phyloP scores from a whole-genome alignment of 2,797 vertebrate genomes.

The Tiaroga cobitis region DNA sequence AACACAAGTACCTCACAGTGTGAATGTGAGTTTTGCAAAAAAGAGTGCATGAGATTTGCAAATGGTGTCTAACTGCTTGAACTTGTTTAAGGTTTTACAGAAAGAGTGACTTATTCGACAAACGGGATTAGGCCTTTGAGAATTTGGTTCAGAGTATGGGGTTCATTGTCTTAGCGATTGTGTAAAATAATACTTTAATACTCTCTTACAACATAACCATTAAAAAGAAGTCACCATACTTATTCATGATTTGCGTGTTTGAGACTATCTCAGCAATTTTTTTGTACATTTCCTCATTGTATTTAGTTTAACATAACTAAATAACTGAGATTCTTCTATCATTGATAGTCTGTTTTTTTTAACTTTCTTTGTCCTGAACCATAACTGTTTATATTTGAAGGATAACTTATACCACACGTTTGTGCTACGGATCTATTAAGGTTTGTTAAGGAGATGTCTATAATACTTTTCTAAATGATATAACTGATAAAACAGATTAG shows the following conservation, averaged over 20 bases:
- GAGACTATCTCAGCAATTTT: neutral
- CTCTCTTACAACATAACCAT: neutral
- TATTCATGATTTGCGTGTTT: slow-evolving; percentile 4
- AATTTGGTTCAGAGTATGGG: neutral
- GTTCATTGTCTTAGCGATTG: neutral
- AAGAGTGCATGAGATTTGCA: no score
- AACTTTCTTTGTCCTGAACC: neutral
- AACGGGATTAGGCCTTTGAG: neutral
- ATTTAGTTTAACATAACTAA: neutral
- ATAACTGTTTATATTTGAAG: neutral
- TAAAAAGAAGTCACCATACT: neutral
- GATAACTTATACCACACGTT: neutral
- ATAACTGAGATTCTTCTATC: neutral
- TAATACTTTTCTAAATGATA: neutral
- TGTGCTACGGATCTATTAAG: neutral
- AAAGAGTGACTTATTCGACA: neutral
- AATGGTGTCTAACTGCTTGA: no score
- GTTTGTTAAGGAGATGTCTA: neutral
- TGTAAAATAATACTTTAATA: neutral
- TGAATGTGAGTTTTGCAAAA: no score
- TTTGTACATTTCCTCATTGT: neutral
- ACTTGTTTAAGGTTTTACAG: no score
- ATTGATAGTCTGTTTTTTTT: neutral
- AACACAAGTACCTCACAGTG: no score
- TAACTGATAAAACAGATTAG: neutral